A percentile compares a stretch with the other conserved stretches of the same genome.
phyloP scores from a whole-genome alignment of 2,797 vertebrate species.

The Chiloscyllium punctatum region DNA sequence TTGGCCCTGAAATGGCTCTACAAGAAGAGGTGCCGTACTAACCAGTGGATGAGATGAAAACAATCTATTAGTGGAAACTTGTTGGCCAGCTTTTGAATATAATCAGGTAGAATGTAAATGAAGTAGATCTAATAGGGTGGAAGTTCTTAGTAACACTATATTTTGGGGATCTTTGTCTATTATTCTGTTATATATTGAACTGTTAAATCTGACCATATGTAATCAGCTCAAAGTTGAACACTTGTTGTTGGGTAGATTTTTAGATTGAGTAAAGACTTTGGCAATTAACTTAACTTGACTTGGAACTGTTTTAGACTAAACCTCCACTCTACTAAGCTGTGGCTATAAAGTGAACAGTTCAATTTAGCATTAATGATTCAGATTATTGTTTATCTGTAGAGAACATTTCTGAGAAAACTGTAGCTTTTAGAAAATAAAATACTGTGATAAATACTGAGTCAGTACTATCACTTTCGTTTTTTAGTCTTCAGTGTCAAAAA shows the following conservation, averaged over 20 bases:
- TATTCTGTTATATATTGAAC: not conserved
- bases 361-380: not conserved
- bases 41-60: not conserved
- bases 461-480: constrained; percentile 43
- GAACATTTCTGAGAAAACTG: not conserved
- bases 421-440: not conserved
- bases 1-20: not conserved
- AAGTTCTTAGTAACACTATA: not conserved
- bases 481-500: constrained; percentile 62
- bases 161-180: not conserved
- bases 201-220: not conserved
- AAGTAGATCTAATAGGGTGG: not conserved
- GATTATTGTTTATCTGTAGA: not conserved
- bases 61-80: not conserved
- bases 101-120: not conserved
- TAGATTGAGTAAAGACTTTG: not conserved
- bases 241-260: not conserved
- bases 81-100: not conserved
- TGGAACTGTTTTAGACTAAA: not conserved
- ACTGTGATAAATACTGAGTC: constrained; percentile 6
- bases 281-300: not conserved
- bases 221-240: not conserved
- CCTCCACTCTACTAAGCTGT: not conserved
- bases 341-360: not conserved
- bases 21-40: not conserved